These are phyloP conservation scores for Centropristis striata DNA, from an alignment of 2,113 vertebrate species.

Conservation along the genomic window DNA sequence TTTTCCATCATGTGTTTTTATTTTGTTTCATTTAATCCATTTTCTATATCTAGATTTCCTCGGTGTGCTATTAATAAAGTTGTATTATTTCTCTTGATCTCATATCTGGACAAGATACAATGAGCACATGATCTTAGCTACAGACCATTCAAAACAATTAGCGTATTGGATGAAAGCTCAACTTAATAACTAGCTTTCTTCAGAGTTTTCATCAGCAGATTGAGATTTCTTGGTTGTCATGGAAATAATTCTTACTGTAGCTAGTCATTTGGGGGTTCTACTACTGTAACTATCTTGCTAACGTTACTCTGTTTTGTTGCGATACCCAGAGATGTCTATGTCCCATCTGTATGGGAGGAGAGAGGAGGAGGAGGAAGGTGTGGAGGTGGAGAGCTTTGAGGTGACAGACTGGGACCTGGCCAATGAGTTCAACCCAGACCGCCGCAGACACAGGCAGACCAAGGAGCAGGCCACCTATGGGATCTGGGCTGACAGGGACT, in stretches of 20 bases:
- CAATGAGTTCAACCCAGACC: constrained; percentile 98
- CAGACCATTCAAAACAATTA: too few relatives aligned
- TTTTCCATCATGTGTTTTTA: too few relatives aligned
- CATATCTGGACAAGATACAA: neutral
- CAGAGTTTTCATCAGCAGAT: neutral
- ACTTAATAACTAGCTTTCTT: neutral
- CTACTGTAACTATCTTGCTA: neutral
- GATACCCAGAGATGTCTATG: constrained; percentile 89
- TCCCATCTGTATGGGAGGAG: constrained; percentile 94
- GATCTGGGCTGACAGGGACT: constrained; percentile 95
- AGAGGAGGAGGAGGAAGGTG: constrained; percentile 90
- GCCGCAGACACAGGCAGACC: constrained; percentile 92
- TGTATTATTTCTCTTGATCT: neutral
- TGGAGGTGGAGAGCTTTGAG: constrained; percentile 96
- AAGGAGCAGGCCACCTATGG: constrained; percentile 97
- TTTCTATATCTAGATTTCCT: too few relatives aligned
- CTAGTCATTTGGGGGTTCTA: fast-evolving
- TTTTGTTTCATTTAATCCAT: too few relatives aligned
- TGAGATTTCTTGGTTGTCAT: neutral
- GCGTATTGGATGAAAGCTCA: neutral
- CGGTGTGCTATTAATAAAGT: too few relatives aligned
- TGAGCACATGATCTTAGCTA: neutral
- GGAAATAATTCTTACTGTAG: neutral
- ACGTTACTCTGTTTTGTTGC: constrained; percentile 1
- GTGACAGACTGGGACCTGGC: constrained; percentile 97